These are phyloP conservation scores for Trachurus trachurus DNA, from an alignment of 2,797 vertebrate species.

Conservation along the genomic window DNA sequence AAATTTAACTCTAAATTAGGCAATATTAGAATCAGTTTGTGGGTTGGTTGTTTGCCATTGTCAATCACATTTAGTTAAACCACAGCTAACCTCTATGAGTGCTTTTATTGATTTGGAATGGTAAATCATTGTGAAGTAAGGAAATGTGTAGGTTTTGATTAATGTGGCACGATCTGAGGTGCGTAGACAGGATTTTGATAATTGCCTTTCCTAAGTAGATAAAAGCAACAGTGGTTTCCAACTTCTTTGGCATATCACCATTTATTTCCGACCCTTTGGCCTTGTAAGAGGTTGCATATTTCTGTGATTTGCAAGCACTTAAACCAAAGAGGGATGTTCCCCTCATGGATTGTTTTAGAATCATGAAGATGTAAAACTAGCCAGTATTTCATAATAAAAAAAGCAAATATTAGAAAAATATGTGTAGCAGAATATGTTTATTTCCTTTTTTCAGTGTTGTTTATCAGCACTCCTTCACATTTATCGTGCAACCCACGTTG, in stretches of 20 bases:
- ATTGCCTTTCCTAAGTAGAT: not conserved
- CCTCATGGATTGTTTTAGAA: not conserved
- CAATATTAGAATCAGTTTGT: not conserved
- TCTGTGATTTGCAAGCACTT: constrained; percentile 20
- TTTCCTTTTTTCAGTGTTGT: not conserved
- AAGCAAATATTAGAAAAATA: not conserved
- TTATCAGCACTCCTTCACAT: not conserved
- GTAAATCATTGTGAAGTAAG: not conserved
- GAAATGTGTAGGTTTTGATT: not conserved
- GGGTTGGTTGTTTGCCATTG: not conserved
- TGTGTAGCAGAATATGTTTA: constrained; percentile 4
- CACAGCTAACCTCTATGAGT: not conserved
- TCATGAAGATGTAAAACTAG: not conserved
- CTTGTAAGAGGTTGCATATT: not conserved
- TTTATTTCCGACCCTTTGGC: not conserved
- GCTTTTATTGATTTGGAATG: constrained; percentile 1
- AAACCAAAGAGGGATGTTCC: not conserved
- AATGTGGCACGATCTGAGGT: not conserved
- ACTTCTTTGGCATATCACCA: not conserved
- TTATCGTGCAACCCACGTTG: not conserved
- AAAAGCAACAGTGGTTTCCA: not conserved
- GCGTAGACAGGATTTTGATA: not conserved
- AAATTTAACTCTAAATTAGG: too few species aligned
- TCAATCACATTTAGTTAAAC: constrained; percentile 1
- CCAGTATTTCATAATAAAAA: not conserved